A percentile compares a stretch with the other conserved stretches of the same genome.
phyloP scores from a whole-genome alignment of 30 jellyfish, hydroid and myxozoan genomes.

The Aurelia sp. region DNA sequence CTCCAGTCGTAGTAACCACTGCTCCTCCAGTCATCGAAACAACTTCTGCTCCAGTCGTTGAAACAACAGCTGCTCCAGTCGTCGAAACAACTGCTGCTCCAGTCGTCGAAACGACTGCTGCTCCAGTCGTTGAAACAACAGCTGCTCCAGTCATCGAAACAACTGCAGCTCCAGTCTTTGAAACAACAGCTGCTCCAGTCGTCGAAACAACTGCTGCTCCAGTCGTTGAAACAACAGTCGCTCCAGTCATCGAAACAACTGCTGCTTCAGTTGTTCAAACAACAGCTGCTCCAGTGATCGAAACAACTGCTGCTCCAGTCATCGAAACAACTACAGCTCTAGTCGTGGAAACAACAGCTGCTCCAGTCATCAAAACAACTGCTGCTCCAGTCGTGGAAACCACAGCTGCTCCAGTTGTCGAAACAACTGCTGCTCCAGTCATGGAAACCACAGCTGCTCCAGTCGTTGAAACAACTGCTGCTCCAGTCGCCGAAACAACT shows the following conservation, averaged over 20 bases:
- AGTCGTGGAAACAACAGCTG: conserved; percentile 12
- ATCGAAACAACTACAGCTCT: not conserved
- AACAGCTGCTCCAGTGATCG: conserved; percentile 9
- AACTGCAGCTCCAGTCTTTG: not conserved
- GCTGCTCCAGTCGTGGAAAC: conserved; percentile 13
- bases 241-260: conserved; percentile 16
- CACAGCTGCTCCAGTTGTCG: conserved; percentile 19
- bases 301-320: conserved; percentile 18
- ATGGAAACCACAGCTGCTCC: conserved; percentile 7
- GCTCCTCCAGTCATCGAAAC: conserved; percentile 26
- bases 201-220: conserved; percentile 20
- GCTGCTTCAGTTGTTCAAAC: conserved; percentile 19
- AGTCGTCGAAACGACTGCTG: conserved; percentile 22
- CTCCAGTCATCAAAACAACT: conserved; percentile 1
- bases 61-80: conserved; percentile 47
- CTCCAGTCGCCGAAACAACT: conserved; percentile 1
- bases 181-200: conserved; percentile 3
- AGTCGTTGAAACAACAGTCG: conserved; percentile 15
- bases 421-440: conserved; percentile 5
- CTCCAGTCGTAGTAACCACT: conserved; percentile 2
- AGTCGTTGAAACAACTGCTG: conserved; percentile 12
- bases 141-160: conserved; percentile 16
- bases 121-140: conserved; percentile 22
- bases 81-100: conserved; percentile 38
- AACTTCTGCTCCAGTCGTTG: conserved; percentile 15